These are phyloP conservation scores for Porites cylindrica DNA, from an alignment of 92 coral and sea anemone species.

Conservation along the genomic window DNA sequence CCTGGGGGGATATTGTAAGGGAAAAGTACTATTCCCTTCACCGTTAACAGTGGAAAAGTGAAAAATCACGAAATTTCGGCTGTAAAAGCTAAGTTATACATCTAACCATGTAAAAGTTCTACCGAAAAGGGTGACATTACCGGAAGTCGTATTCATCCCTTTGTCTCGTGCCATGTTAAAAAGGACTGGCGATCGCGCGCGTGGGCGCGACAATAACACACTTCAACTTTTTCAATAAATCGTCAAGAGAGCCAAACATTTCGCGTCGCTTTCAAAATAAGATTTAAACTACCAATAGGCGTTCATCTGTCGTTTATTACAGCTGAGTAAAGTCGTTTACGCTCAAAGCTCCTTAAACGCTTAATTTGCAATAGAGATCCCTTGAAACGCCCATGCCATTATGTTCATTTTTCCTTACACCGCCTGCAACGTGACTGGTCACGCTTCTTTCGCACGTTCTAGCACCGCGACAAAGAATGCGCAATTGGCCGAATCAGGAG, in stretches of 20 bases:
- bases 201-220: too few species aligned
- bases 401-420: constrained; percentile 12
- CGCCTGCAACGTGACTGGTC: constrained; percentile 26
- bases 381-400: constrained; percentile 21
- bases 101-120: too few species aligned
- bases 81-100: too few species aligned
- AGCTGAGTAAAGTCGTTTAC: constrained; percentile 16
- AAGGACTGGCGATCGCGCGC: too few species aligned
- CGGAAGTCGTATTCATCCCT: too few species aligned
- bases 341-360: constrained; percentile 7
- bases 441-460: background rate
- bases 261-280: background rate
- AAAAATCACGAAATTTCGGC: too few species aligned
- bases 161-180: too few species aligned
- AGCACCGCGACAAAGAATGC: background rate
- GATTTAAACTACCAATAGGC: background rate
- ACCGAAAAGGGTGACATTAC: too few species aligned
- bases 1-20: too few species aligned
- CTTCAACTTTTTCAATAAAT: too few species aligned
- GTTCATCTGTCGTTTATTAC: background rate
- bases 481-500: background rate
- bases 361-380: constrained; percentile 2
- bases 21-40: too few species aligned
- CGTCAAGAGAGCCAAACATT: background rate
- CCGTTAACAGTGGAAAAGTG: too few species aligned